These are phyloP conservation scores for Diplodus puntazzo DNA, from an alignment of 2,797 vertebrate species.

Conservation along the genomic window DNA sequence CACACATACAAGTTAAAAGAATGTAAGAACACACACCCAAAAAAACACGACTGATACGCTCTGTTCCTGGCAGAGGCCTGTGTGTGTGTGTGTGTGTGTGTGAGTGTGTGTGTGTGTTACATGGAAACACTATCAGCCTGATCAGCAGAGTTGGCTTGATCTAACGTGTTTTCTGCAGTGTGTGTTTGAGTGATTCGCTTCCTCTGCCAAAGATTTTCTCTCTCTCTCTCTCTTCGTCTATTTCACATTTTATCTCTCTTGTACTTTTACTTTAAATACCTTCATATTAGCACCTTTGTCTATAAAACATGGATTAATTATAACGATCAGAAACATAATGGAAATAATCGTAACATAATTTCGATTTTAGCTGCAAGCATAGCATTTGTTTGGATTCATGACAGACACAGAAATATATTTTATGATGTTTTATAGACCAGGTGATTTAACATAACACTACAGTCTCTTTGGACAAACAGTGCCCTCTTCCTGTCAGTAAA, in stretches of 20 bases:
- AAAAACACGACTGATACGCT: constrained; percentile 21
- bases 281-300: too few species aligned
- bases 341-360: too few species aligned
- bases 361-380: too few species aligned
- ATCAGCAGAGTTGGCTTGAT: constrained; percentile 53
- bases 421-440: too few species aligned
- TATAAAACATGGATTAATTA: too few species aligned
- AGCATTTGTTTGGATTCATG: too few species aligned
- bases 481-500: too few species aligned
- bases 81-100: constrained; percentile 17
- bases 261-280: too few species aligned
- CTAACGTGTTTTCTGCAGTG: constrained; percentile 27
- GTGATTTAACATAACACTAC: too few species aligned
- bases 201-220: constrained; percentile 28
- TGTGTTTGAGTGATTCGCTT: constrained; percentile 42
- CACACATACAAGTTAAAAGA: neutral
- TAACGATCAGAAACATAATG: too few species aligned
- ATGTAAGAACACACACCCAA: constrained; percentile 39
- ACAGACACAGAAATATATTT: too few species aligned
- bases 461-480: too few species aligned
- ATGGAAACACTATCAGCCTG: constrained; percentile 53
- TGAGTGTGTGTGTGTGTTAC: constrained; percentile 12
- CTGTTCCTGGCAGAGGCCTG: constrained; percentile 22
- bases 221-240: neutral
- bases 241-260: neutral